Base-by-base conservation (phyloP, 2,888 invertebrate species). In the Alcis repandata region DNA sequence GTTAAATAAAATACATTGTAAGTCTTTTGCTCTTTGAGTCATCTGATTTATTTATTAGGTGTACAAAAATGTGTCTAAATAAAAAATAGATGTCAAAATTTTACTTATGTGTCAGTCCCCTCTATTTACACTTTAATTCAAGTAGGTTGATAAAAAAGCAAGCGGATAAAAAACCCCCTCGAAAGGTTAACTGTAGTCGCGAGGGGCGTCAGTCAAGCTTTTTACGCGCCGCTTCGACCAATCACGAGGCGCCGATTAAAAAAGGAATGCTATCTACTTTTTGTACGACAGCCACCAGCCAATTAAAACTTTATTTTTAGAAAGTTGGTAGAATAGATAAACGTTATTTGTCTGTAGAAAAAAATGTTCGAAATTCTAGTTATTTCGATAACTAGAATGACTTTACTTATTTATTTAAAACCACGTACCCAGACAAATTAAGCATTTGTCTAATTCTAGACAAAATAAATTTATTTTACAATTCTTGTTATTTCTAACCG, bases 171-270 rank as follows among this genome's bases (percentile, higher is more conserved):
- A 56, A 56, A 32, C 4, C 13, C 56, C 33, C 45, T 33, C 32
- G 7, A 32, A 56, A 46, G 11, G 4, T 3, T 49, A 32, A 45
- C 19, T 33, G 13, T 9, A 69, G 64, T 61, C 60, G 58, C 52
- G 61, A 86, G 88, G 90, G 90, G 92, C 89, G 89, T 83, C 61
- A 72, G 89, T 83, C 61, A 72, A 82, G 82, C 87, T 91, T 92
- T 91, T 92, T 92, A 82, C 78, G 73, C 74, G 75, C 10, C 72
- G 60, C 64, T 17, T 65, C 80, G 78, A 71, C 92, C 92, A 93
- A 92, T 92, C 72, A 78, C 79, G 68, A 76, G 65, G 70, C 69
- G 51, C 70, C 74, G 78, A 78, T 83, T 87, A 88, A 90, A 90
- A 91, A 92, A 85, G 84, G 83, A 86, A 79, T 70, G 72, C 63